Evolutionary conservation across 1,140 invertebrate genomes (phyloP).

Genomic region (Physella acuta): DNA sequence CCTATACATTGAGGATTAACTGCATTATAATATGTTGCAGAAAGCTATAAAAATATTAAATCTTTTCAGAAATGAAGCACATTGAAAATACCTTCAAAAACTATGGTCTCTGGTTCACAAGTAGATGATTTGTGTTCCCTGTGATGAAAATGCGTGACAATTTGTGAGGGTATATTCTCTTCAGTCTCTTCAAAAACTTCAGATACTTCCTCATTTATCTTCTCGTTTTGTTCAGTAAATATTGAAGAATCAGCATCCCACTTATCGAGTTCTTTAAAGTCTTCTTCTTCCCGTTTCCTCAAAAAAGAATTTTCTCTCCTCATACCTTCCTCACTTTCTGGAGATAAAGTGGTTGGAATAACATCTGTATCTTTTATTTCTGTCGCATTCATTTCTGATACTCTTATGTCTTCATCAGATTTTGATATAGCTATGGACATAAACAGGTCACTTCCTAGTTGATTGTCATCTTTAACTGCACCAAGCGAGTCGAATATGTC

Average conservation of each 20-base stretch:
- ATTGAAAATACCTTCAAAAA: constrained; percentile 41
- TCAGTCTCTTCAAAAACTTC: background rate
- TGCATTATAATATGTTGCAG: too few relatives aligned
- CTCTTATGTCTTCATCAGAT: constrained; percentile 24
- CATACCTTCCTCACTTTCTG: constrained; percentile 16
- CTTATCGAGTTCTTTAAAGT: constrained; percentile 1
- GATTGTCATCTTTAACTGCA: constrained; percentile 1
- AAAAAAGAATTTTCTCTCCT: constrained; percentile 16
- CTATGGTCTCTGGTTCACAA: constrained; percentile 41
- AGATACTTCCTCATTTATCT: background rate
- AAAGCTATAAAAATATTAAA: too few relatives aligned
- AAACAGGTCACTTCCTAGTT: constrained; percentile 19
- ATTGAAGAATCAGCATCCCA: background rate
- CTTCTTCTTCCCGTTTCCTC: constrained; percentile 3
- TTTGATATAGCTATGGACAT: constrained; percentile 25
- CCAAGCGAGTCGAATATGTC: constrained; percentile 39
- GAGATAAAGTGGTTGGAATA: background rate
- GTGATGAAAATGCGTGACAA: constrained; percentile 22
- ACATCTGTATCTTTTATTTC: constrained; percentile 26
- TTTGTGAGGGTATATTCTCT: background rate
- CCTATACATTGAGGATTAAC: too few relatives aligned
- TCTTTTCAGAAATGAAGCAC: too few relatives aligned
- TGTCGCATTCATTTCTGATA: constrained; percentile 25
- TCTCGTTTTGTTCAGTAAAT: background rate
- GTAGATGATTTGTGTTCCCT: constrained; percentile 27